Percentiles rank a stretch among this genome's conserved stretches.
Evolutionary conservation across 2,113 vertebrate genomes (phyloP).

Genomic region (Loxodonta africana): DNA sequence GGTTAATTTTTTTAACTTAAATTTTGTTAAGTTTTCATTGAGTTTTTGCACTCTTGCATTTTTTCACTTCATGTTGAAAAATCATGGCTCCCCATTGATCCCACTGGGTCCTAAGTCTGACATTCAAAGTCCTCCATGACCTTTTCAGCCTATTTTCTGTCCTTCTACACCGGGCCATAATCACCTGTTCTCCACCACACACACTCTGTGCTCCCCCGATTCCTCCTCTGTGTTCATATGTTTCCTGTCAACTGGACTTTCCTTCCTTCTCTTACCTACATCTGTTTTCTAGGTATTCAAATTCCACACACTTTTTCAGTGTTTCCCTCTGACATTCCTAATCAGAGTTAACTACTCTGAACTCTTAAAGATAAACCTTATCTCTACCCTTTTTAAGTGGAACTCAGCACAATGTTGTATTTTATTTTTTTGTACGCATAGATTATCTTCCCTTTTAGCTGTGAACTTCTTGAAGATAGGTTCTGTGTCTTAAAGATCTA

Average conservation of each 20-base stretch:
- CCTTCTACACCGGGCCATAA: background rate
- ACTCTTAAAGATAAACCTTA: background rate
- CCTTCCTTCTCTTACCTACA: background rate
- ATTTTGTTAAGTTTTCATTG: background rate
- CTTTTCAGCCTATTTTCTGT: background rate
- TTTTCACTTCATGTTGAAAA: background rate
- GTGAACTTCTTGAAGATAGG: background rate
- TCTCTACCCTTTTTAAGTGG: background rate
- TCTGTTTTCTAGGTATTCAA: conserved; percentile 3
- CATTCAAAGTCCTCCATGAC: background rate
- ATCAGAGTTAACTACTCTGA: background rate
- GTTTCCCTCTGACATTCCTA: background rate
- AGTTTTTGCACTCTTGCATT: background rate
- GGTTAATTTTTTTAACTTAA: background rate
- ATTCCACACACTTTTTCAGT: background rate
- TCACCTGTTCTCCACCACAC: background rate
- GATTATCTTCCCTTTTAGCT: background rate
- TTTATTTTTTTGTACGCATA: background rate
- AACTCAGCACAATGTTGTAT: background rate
- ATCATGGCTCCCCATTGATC: background rate
- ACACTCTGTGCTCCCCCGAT: background rate
- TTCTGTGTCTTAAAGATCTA: background rate
- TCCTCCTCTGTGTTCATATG: background rate
- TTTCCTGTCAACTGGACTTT: background rate
- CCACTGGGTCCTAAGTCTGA: background rate